Conservation (phyloP, 2,113 vertebrate species). For the Abramis brama region DNA sequence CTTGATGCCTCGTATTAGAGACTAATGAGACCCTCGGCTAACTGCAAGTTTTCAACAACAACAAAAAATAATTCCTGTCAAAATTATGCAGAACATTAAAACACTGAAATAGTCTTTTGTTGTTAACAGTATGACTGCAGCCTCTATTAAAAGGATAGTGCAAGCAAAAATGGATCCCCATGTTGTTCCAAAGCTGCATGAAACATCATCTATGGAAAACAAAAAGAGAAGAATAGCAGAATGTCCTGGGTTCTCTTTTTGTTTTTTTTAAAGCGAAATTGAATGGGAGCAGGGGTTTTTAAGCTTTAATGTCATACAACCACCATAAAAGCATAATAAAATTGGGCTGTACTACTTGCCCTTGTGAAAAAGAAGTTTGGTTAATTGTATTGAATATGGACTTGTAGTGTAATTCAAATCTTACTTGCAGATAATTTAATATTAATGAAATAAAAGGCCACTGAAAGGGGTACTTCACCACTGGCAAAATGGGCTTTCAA, state of each 20-base stretch:
- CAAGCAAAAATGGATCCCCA: background rate
- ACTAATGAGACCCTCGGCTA: constrained; percentile 19
- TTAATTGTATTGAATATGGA: background rate
- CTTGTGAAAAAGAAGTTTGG: background rate
- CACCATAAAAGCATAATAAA: background rate
- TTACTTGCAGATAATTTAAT: too few relatives aligned
- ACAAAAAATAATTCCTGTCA: background rate
- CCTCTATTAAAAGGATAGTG: background rate
- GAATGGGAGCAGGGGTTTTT: background rate
- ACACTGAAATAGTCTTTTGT: background rate
- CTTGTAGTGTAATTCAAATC: background rate
- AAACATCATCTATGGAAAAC: background rate
- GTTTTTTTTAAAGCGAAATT: background rate
- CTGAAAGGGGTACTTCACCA: too few relatives aligned
- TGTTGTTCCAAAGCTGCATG: background rate
- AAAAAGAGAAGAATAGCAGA: background rate
- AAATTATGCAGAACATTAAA: background rate
- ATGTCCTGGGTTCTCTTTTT: background rate
- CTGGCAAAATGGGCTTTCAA: too few relatives aligned
- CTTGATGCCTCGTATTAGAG: constrained; percentile 3
- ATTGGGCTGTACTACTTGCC: background rate
- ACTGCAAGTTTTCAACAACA: background rate
- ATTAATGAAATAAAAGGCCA: too few relatives aligned
- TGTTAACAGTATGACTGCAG: background rate
- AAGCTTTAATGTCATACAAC: background rate